A percentile compares a stretch with the other conserved stretches of the same genome.
phyloP scores from a whole-genome alignment of 2,888 invertebrate genomes.

The Hirtodrosophila cameraria region DNA sequence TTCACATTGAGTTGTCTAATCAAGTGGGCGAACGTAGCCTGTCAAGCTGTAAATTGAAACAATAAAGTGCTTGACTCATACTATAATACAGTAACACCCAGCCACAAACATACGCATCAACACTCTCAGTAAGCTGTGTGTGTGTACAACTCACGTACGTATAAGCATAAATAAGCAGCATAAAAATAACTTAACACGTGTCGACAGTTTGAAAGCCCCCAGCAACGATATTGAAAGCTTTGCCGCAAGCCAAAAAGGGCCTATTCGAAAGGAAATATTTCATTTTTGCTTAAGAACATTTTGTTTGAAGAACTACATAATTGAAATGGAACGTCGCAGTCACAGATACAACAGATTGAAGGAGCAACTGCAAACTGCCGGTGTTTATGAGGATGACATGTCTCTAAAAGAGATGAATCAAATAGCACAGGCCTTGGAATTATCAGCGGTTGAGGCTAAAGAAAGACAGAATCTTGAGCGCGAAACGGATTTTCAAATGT shows the following conservation, averaged over 20 bases:
- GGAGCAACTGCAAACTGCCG: too few species aligned
- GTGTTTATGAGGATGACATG: too few species aligned
- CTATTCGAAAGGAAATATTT: slow-evolving; percentile 69
- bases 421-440: too few species aligned
- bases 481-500: slow-evolving; percentile 55
- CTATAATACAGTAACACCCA: slow-evolving; percentile 30
- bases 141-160: slow-evolving; percentile 73
- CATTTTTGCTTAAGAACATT: too few species aligned
- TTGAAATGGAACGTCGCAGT: too few species aligned
- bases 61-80: slow-evolving; percentile 72
- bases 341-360: too few species aligned
- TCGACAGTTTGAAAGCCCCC: slow-evolving; percentile 75
- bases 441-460: too few species aligned
- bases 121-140: slow-evolving; percentile 32
- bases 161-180: slow-evolving; percentile 76
- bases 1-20: slow-evolving; percentile 79
- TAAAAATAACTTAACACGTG: slow-evolving; percentile 82
- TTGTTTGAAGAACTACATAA: too few species aligned
- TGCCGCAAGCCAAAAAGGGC: slow-evolving; percentile 33
- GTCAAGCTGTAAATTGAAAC: slow-evolving; percentile 76
- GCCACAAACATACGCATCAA: slow-evolving; percentile 5
- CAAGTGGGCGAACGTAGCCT: slow-evolving; percentile 67
- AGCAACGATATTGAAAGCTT: slow-evolving; percentile 46
- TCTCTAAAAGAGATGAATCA: too few species aligned
- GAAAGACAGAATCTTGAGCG: too few species aligned